phyloP scores from a whole-genome alignment of 2,797 vertebrate species.

The Bradypodion ventrale region DNA sequence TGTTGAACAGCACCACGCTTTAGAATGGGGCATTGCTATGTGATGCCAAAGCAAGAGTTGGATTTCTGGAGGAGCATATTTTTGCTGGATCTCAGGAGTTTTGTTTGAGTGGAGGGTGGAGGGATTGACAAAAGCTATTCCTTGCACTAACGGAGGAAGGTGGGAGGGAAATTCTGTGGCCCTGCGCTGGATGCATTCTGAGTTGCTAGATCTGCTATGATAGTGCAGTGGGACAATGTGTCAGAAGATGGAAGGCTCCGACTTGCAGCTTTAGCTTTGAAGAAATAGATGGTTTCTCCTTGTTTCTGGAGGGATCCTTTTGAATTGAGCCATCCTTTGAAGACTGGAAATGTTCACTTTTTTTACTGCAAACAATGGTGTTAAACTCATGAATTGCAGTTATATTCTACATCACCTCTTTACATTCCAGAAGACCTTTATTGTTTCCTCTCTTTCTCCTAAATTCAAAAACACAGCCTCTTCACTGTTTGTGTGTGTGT shows the following conservation, averaged over 20 bases:
- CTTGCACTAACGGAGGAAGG: constrained; percentile 10
- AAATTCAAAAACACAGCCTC: constrained; percentile 73
- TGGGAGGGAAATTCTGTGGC: constrained; percentile 50
- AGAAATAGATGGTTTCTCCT: constrained; percentile 61
- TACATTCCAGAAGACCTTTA: constrained; percentile 87
- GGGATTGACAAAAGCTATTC: constrained; percentile 42
- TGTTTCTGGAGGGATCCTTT: constrained; percentile 70
- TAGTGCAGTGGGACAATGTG: constrained; percentile 60
- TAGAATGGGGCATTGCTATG: constrained; percentile 75
- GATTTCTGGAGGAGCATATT: constrained; percentile 62
- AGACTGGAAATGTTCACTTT: constrained; percentile 75
- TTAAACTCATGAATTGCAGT: constrained; percentile 72
- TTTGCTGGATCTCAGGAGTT: constrained; percentile 66
- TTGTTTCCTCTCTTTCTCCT: constrained; percentile 64
- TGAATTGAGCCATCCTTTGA: constrained; percentile 77
- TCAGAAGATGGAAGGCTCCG: constrained; percentile 47
- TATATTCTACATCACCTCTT: constrained; percentile 71
- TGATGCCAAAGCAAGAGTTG: constrained; percentile 58
- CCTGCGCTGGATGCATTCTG: constrained; percentile 72
- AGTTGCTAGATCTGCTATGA: constrained; percentile 62
- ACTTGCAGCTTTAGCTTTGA: constrained; percentile 62
- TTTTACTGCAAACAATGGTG: constrained; percentile 72
- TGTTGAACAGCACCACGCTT: constrained; percentile 89
- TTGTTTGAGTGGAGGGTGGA: constrained; percentile 55
- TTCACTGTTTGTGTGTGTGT: constrained; percentile 71